Conservation (phyloP, 2,113 vertebrate species). For the Semnopithecus entellus region DNA sequence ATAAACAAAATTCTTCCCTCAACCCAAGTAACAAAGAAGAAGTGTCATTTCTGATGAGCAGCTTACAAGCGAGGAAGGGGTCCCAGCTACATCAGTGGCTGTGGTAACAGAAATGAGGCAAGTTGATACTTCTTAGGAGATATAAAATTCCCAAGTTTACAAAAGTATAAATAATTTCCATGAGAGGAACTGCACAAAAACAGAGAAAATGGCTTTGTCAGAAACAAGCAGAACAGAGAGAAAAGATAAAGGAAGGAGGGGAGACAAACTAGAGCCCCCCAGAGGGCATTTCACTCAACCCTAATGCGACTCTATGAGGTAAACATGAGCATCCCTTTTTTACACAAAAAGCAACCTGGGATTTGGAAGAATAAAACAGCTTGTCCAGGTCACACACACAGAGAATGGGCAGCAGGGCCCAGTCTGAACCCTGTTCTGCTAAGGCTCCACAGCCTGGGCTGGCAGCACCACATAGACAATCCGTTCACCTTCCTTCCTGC, state of each 20-base stretch:
- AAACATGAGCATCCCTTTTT: background rate
- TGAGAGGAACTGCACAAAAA: background rate
- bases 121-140: background rate
- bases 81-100: background rate
- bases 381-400: background rate
- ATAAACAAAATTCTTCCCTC: background rate
- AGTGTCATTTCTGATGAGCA: background rate
- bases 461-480: fast-evolving
- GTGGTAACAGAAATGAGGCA: background rate
- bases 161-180: background rate
- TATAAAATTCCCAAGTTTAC: background rate
- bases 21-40: background rate
- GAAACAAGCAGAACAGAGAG: background rate
- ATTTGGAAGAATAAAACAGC: background rate
- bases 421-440: background rate
- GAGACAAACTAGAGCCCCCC: background rate
- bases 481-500: background rate
- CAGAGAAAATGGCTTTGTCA: background rate
- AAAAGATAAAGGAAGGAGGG: background rate
- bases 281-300: background rate
- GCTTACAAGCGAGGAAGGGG: background rate
- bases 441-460: background rate
- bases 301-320: fast-evolving
- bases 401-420: background rate
- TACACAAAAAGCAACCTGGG: background rate